These are phyloP conservation scores for Telmatochromis bifrenatus DNA, from an alignment of 2,113 vertebrate species.

Conservation along the genomic window DNA sequence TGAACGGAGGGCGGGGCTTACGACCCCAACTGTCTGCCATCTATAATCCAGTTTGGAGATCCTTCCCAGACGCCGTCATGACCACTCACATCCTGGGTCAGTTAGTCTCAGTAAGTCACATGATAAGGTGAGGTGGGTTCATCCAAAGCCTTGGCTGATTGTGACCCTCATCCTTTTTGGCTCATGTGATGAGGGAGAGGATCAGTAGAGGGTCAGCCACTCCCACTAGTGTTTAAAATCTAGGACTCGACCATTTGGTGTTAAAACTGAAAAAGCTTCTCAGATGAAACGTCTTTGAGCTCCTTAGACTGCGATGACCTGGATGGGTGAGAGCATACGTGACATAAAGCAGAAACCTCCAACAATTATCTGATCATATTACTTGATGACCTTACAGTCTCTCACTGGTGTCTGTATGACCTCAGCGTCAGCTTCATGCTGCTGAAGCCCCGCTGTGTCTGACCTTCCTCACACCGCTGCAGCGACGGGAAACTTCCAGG, in stretches of 20 bases:
- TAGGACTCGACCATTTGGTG: fast-evolving
- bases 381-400: neutral
- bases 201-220: neutral
- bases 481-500: neutral
- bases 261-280: neutral
- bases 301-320: neutral
- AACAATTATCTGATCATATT: neutral
- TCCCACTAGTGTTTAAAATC: neutral
- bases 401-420: neutral
- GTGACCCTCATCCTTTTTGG: neutral
- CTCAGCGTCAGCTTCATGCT: neutral
- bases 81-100: neutral
- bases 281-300: neutral
- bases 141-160: neutral
- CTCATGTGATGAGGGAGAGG: neutral
- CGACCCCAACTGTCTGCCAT: neutral
- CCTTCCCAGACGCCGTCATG: neutral
- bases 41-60: neutral
- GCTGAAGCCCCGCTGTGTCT: neutral
- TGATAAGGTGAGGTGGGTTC: neutral
- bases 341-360: neutral
- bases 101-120: neutral
- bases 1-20: neutral
- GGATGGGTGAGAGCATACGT: fast-evolving
- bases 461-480: neutral